These are phyloP conservation scores for Oscheius sp. DNA, from an alignment of 2,888 invertebrate species.

Conservation along the genomic window DNA sequence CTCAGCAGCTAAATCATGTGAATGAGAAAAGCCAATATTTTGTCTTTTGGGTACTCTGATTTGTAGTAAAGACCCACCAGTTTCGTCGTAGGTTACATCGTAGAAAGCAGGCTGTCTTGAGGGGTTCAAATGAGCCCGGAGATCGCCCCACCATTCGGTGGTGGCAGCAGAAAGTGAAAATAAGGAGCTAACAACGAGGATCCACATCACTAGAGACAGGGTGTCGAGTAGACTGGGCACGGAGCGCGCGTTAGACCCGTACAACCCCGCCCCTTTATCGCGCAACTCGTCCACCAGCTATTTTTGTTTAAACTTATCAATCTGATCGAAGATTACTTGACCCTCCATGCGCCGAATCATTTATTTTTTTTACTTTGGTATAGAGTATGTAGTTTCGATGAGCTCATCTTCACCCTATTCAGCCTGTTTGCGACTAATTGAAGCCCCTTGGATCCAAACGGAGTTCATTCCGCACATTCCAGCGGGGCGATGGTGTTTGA, in stretches of 20 bases:
- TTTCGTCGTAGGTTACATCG: conserved; percentile 72
- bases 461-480: conserved; percentile 32
- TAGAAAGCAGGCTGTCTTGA: conserved; percentile 67
- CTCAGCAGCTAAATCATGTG: conserved; percentile 51
- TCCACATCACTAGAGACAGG: conserved; percentile 17
- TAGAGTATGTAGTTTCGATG: not conserved
- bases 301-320: conserved; percentile 34
- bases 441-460: conserved; percentile 8
- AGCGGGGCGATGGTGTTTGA: conserved; percentile 19
- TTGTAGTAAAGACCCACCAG: conserved; percentile 50
- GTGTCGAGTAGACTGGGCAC: conserved; percentile 31
- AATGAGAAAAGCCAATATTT: not conserved
- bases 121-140: conserved; percentile 71
- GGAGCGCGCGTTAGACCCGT: conserved; percentile 26
- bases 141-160: conserved; percentile 73
- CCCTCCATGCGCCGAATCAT: not conserved
- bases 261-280: conserved; percentile 39
- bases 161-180: conserved; percentile 48
- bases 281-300: conserved; percentile 34
- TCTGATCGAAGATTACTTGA: conserved; percentile 35
- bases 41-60: not conserved
- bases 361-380: not conserved
- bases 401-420: not conserved
- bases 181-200: conserved; percentile 19
- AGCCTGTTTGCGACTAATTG: conserved; percentile 25